A percentile compares a stretch with the other conserved stretches of the same genome.
These are phyloP conservation scores for Australoheros scitulus DNA, from an alignment of 2,113 vertebrate genomes.

Conservation along the genomic window DNA sequence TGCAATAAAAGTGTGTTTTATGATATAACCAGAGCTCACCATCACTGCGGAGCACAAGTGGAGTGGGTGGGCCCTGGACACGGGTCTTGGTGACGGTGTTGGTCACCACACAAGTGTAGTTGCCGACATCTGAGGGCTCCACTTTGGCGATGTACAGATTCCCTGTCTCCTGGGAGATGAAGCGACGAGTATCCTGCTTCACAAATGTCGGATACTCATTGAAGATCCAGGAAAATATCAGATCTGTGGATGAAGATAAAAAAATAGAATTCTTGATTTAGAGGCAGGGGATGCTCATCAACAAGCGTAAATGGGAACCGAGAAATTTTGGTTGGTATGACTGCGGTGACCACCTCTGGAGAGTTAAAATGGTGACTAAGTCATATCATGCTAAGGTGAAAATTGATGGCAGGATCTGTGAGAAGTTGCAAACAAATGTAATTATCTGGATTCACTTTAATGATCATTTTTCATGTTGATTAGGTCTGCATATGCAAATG, in stretches of 20 bases:
- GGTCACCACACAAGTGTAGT: constrained; percentile 97
- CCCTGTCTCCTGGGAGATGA: constrained; percentile 95
- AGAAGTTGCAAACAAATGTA: constrained; percentile 29
- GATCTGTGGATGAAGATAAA: constrained; percentile 79
- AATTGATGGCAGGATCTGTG: constrained; percentile 50
- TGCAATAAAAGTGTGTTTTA: not conserved
- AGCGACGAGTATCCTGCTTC: constrained; percentile 92
- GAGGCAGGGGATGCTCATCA: not conserved
- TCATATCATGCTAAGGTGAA: constrained; percentile 57
- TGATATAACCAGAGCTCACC: constrained; percentile 79
- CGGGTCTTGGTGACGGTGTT: constrained; percentile 89
- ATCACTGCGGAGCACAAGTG: constrained; percentile 90
- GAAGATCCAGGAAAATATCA: constrained; percentile 97
- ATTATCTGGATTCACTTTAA: constrained; percentile 54
- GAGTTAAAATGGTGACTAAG: constrained; percentile 29
- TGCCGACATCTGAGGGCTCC: constrained; percentile 91
- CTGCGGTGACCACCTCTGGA: constrained; percentile 21
- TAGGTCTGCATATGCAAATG: not conserved
- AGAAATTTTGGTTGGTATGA: not conserved
- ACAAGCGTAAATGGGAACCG: not conserved
- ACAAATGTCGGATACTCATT: constrained; percentile 93
- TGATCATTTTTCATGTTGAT: constrained; percentile 14
- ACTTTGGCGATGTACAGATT: constrained; percentile 98
- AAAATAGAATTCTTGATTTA: not conserved
- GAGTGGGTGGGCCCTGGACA: constrained; percentile 92